Percentiles rank a stretch among this genome's conserved stretches.
These are phyloP conservation scores for Tachycineta bicolor DNA, from an alignment of 2,113 vertebrate species.

Conservation along the genomic window DNA sequence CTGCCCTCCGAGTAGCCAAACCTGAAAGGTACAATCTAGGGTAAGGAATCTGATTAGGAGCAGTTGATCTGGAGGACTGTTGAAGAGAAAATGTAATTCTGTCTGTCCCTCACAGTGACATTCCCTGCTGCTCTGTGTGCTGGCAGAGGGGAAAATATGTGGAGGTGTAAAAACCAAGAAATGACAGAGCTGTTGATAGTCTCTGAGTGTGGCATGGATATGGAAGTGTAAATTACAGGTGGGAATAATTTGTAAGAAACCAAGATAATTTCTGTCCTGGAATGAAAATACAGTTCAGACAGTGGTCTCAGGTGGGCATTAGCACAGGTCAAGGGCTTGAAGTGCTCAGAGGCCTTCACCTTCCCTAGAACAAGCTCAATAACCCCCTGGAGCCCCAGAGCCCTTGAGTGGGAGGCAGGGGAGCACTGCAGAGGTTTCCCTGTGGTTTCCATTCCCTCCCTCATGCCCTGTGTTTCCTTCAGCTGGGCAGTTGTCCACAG, in stretches of 20 bases:
- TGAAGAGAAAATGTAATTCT: background rate
- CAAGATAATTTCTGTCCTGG: background rate
- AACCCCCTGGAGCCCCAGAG: background rate
- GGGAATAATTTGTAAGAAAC: background rate
- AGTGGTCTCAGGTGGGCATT: rapidly evolving
- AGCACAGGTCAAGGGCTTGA: background rate
- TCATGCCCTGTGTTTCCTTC: background rate
- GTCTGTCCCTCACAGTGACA: background rate
- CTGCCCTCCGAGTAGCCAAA: background rate
- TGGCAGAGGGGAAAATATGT: rapidly evolving
- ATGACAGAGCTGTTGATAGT: background rate
- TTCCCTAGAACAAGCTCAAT: rapidly evolving
- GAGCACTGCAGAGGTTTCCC: background rate
- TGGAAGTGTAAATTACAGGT: background rate
- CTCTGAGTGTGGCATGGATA: background rate
- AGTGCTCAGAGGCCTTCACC: rapidly evolving
- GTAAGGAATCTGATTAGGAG: background rate
- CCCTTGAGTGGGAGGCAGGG: rapidly evolving
- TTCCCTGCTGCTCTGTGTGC: background rate
- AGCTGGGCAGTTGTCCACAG: slow-evolving; percentile 87
- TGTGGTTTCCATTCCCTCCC: background rate
- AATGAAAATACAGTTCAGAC: background rate
- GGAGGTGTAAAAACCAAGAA: background rate
- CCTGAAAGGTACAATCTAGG: background rate
- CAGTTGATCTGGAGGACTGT: background rate